Base-by-base conservation (phyloP, 2,888 invertebrate genomes). In the Griposia aprilina region DNA sequence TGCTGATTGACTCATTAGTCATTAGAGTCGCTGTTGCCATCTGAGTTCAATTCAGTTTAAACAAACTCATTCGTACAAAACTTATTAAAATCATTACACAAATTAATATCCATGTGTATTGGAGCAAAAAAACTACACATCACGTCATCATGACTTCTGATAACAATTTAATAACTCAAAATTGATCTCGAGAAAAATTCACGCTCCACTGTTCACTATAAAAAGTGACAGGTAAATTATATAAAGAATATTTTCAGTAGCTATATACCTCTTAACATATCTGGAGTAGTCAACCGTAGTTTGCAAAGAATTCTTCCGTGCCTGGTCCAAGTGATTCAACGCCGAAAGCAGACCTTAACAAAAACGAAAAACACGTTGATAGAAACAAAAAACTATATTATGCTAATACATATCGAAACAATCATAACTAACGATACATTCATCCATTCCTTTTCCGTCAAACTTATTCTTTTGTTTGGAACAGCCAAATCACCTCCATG, bases 201-300 rank as follows among this genome's bases (percentile, higher is more conserved):
- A 85, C 73, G 85, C 84, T 84, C 68, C 66, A 81, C 57, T 66
- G 77, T 68, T 67, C 76, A 81, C 57, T 71, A 87, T 76, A 88
- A 88, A 88, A 88, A 88, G 75, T 89, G 88, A 88, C 88, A 89
- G 87, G 59, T 78, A 88, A 90, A 90, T 89, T 85, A 85, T 78
- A 81, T 80, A 79, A 79, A 82, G 72, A 83, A 87, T 83, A 76
- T 82, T 83, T 86, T 87, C 87, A 88, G 87, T 81, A 89, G 86
- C 83, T 57, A 76, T 57, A 76, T 94, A 97, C 97, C 98, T 98
- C 94, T 98, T 98, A 82, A 99, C 98, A 95, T 99, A 99, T 96
- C 98, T 98, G 65, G 98, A 98, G 96, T 99, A 99, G 96, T 99
- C 99, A 87, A 98, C 97, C 90, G 98, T 97, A n/a, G 97, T 97